These are phyloP conservation scores for Pemphredon lugubris DNA, from an alignment of 2,888 invertebrate species.

Conservation along the genomic window DNA sequence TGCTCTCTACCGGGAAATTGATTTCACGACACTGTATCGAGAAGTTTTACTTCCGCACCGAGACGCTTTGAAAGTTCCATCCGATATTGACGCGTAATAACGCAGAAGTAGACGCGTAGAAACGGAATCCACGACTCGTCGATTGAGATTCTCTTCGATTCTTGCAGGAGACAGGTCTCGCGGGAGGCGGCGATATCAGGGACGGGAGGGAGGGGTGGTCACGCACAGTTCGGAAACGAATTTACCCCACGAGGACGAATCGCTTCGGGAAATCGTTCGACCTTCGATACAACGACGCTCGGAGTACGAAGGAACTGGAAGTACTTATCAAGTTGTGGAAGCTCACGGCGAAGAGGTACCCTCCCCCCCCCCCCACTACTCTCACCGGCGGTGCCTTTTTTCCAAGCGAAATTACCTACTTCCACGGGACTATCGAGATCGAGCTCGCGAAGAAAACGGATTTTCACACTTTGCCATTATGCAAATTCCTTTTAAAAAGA, in stretches of 20 bases:
- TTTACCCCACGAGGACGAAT: conserved; percentile 25
- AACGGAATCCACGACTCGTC: no score
- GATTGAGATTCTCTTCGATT: no score
- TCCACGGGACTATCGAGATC: conserved; percentile 63
- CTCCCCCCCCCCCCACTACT: not conserved
- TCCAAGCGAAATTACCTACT: conserved; percentile 63
- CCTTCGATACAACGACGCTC: conserved; percentile 43
- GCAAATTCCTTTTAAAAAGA: conserved; percentile 73
- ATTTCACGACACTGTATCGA: no score
- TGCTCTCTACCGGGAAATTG: no score
- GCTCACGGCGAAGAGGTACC: conserved; percentile 44
- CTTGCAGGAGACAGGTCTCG: no score
- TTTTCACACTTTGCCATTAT: conserved; percentile 75
- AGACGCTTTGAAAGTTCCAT: no score
- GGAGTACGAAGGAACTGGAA: conserved; percentile 29
- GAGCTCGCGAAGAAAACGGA: conserved; percentile 67
- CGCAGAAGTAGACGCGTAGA: no score
- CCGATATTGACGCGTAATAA: no score
- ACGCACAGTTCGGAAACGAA: conserved; percentile 39
- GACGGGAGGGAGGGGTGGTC: no score
- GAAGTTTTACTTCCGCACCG: no score
- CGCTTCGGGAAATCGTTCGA: conserved; percentile 33
- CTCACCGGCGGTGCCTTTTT: conserved; percentile 11
- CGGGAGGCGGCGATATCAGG: no score
- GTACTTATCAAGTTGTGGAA: conserved; percentile 60